Base-by-base conservation (phyloP, 2,888 invertebrate species). In the Cheilosia variabilis region DNA sequence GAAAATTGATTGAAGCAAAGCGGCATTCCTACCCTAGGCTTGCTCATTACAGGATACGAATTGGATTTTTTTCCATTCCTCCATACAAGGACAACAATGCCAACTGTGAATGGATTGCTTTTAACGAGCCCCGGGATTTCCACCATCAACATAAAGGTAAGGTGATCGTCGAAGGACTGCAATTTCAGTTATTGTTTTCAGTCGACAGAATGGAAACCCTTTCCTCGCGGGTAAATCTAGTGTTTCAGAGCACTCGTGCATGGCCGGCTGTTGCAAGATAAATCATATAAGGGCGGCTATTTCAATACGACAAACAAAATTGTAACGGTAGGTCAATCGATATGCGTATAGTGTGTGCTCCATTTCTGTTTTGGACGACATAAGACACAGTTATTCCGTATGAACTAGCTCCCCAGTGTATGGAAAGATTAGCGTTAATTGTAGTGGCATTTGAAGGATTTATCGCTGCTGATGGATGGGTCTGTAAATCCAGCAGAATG, bases 41-140 rank as follows among this genome's bases (percentile, higher is more conserved):
- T 43, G 15, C 65, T 80, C 80, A 80, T 84, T 76, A 71, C 41
- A 22, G 69, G 69, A 69, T 60, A 69, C 69, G 79, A 69, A 69
- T 60, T 22, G 43, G 43, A 27, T 65, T 65, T 73, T 43, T 71
- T 47, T 55, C 24, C 27, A 45, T 73, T 71, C 22, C 69, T 17
- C 6, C 24, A 19, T 65, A 27, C 75, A 53, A 79, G 63, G 31
- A 78, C 55, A 69, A 79, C 57, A 79, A 53, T 66, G 58, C 13
- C 52, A 31, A 65, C 53, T 45, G 37, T 37, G 37, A 37, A 53
- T 84, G 69, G 79, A 24, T 62, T 41, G 75, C 66, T 80, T 65
- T 79, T 80, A 84, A 84, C 84, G 75, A 84, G 84, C 75, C 84
- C 83, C 60, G 37, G 58, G 69, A 75, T 62, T 65, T 65, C 65